A percentile compares a stretch with the other conserved stretches of the same genome.
Conservation (phyloP, 2,113 vertebrate genomes). For the Condylura cristata region DNA sequence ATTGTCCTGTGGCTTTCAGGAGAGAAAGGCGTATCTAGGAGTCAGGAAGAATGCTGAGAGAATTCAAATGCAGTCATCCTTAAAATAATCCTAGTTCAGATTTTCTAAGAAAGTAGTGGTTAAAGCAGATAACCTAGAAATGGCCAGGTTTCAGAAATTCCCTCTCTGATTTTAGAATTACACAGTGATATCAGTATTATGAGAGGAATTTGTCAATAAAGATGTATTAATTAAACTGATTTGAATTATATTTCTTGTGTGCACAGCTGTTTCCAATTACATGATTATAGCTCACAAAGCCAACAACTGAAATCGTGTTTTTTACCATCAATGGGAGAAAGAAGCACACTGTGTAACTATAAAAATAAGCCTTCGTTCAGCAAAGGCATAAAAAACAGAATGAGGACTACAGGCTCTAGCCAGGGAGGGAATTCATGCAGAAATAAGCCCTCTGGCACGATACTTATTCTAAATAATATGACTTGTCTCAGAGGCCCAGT, state of each 20-base stretch:
- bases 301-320: constrained; percentile 73
- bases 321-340: constrained; percentile 71
- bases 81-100: not conserved
- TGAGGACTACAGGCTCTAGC: constrained; percentile 54
- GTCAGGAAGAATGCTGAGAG: not conserved
- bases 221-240: constrained; percentile 80
- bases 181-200: constrained; percentile 56
- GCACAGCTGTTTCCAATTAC: constrained; percentile 83
- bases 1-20: not conserved
- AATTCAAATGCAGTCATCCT: not conserved
- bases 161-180: not conserved
- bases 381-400: constrained; percentile 72
- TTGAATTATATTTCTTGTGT: constrained; percentile 68
- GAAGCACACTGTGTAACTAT: constrained; percentile 64
- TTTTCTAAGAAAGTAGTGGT: not conserved
- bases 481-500: constrained; percentile 62
- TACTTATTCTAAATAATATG: constrained; percentile 71
- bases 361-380: constrained; percentile 74
- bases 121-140: constrained; percentile 1
- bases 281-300: constrained; percentile 77
- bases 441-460: constrained; percentile 73
- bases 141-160: not conserved
- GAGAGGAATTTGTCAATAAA: constrained; percentile 67
- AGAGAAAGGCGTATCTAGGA: not conserved
- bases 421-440: constrained; percentile 78